These are phyloP conservation scores for Microtus pennsylvanicus DNA, from an alignment of 2,113 vertebrate species.

Conservation along the genomic window DNA sequence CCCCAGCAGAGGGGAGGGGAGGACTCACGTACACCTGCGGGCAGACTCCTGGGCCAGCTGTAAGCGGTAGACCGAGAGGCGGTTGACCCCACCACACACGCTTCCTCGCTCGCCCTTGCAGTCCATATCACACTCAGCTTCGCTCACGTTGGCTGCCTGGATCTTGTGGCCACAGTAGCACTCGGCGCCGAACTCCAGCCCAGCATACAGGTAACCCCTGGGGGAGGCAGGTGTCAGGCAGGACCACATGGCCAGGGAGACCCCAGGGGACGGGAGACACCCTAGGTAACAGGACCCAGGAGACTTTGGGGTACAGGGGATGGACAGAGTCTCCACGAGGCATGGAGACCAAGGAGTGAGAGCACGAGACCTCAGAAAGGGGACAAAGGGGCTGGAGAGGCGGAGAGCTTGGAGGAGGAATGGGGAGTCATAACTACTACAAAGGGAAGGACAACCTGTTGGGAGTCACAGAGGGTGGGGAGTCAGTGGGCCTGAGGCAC, in stretches of 20 bases:
- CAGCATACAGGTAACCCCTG: constrained; percentile 97
- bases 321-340: neutral
- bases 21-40: constrained; percentile 92
- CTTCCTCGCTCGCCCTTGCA: constrained; percentile 96
- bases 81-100: constrained; percentile 94
- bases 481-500: neutral
- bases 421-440: neutral
- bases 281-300: fast-evolving
- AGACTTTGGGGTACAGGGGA: neutral
- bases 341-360: neutral
- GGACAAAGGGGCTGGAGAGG: neutral
- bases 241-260: neutral
- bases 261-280: neutral
- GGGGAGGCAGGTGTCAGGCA: neutral
- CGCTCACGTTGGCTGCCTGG: constrained; percentile 92
- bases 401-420: neutral
- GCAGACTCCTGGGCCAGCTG: constrained; percentile 97
- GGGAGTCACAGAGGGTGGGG: neutral
- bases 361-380: neutral
- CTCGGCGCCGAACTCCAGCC: constrained; percentile 97
- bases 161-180: constrained; percentile 99
- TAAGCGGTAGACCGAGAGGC: constrained; percentile 95
- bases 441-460: neutral
- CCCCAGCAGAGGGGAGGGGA: neutral
- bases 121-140: constrained; percentile 95